A percentile compares a stretch with the other conserved stretches of the same genome.
These are phyloP conservation scores for Actenoides hombroni DNA, from an alignment of 2,113 vertebrate species.

Conservation along the genomic window DNA sequence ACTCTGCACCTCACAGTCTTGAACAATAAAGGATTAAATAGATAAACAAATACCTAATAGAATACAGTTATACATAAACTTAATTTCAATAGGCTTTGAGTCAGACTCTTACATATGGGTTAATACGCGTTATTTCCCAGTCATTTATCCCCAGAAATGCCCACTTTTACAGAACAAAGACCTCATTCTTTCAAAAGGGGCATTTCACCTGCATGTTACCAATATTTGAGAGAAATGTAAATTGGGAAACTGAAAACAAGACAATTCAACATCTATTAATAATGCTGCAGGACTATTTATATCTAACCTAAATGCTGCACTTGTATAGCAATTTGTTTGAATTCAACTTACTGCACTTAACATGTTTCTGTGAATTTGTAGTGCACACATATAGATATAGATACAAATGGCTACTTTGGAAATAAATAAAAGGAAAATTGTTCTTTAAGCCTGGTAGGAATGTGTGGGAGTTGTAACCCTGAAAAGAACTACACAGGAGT, in stretches of 20 bases:
- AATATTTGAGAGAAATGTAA: not conserved
- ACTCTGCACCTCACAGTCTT: not conserved
- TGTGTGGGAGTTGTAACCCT: not conserved
- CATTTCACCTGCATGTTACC: not conserved
- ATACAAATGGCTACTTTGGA: not conserved
- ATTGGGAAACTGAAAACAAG: not conserved
- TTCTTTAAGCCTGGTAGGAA: not conserved
- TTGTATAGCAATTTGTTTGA: not conserved
- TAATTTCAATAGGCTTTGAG: not conserved
- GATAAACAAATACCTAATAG: not conserved
- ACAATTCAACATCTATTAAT: conserved; percentile 31
- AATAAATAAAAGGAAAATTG: not conserved
- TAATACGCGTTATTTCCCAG: not conserved
- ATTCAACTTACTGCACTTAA: not conserved
- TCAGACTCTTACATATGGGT: not conserved
- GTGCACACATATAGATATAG: not conserved
- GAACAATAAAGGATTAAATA: not conserved
- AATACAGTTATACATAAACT: not conserved
- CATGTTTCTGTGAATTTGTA: not conserved
- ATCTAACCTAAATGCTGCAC: conserved; percentile 6
- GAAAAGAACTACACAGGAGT: not conserved
- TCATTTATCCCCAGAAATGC: not conserved
- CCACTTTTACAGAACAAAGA: not conserved
- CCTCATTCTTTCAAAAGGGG: conserved; percentile 2
- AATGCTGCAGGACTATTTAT: conserved; percentile 36